Percentiles rank a stretch among this genome's conserved stretches.
phyloP scores from a whole-genome alignment of 2,113 vertebrate species.

The Probosciger aterrimus region DNA sequence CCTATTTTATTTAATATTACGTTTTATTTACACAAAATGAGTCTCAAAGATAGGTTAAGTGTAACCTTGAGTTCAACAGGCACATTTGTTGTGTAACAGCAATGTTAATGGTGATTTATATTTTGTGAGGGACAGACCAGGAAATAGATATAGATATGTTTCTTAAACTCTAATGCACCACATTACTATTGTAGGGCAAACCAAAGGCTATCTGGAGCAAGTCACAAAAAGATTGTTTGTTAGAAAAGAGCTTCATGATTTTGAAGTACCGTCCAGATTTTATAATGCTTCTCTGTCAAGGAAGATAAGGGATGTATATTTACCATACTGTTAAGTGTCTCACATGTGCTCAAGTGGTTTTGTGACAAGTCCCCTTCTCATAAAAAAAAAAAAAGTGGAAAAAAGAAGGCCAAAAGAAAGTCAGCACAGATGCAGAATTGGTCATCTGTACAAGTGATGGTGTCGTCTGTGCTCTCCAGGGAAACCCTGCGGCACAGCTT shows the following conservation, averaged over 20 bases:
- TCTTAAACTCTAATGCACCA: background rate
- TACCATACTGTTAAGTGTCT: background rate
- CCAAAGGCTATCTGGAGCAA: background rate
- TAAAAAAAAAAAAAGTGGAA: rapidly evolving
- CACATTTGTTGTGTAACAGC: background rate
- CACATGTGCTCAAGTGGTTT: background rate
- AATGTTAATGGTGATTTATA: background rate
- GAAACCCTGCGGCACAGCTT: background rate
- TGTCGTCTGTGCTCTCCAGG: background rate
- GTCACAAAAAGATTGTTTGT: background rate
- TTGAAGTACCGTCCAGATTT: background rate
- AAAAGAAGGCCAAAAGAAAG: background rate
- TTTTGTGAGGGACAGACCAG: background rate
- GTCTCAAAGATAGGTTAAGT: background rate
- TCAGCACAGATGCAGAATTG: background rate
- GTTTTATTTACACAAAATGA: background rate
- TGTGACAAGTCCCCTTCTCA: background rate
- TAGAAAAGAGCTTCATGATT: background rate
- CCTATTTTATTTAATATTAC: background rate
- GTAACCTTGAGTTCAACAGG: background rate
- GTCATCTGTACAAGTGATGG: background rate
- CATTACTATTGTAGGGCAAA: background rate
- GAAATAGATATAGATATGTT: background rate
- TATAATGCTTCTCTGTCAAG: background rate
- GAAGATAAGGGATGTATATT: background rate